These are phyloP conservation scores for Teleiodes luculella DNA, from an alignment of 2,888 invertebrate genomes.

Conservation along the genomic window DNA sequence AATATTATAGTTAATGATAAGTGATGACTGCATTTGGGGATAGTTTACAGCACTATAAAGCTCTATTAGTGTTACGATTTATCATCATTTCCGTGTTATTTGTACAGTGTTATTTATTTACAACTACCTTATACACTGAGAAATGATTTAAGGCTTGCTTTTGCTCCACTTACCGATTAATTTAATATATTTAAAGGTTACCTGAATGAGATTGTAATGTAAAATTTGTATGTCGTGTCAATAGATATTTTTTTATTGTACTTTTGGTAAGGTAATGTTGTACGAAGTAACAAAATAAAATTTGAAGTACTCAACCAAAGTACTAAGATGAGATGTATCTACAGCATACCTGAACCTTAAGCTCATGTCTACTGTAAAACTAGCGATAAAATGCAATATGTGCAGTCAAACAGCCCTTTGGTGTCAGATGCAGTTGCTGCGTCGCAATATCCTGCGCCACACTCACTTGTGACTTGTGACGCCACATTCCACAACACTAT, in stretches of 20 bases:
- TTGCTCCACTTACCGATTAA: background rate
- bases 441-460: constrained; percentile 46
- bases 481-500: constrained; percentile 7
- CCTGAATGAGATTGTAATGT: no score
- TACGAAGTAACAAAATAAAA: no score
- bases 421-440: constrained; percentile 62
- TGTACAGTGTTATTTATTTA: constrained; percentile 4
- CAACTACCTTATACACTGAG: constrained; percentile 25
- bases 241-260: no score
- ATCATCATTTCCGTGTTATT: constrained; percentile 13
- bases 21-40: constrained; percentile 4
- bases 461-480: background rate
- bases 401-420: constrained; percentile 34
- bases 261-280: no score
- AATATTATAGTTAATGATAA: background rate
- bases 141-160: constrained; percentile 35
- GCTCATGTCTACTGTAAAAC: constrained; percentile 21
- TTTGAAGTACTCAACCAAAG: no score
- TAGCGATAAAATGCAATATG: constrained; percentile 47
- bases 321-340: no score
- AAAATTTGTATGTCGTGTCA: no score
- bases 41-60: constrained; percentile 7
- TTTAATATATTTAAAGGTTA: no score
- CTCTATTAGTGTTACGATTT: constrained; percentile 6
- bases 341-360: no score